Conservation (phyloP, 2,888 invertebrate species). For the Athalia rosae region DNA sequence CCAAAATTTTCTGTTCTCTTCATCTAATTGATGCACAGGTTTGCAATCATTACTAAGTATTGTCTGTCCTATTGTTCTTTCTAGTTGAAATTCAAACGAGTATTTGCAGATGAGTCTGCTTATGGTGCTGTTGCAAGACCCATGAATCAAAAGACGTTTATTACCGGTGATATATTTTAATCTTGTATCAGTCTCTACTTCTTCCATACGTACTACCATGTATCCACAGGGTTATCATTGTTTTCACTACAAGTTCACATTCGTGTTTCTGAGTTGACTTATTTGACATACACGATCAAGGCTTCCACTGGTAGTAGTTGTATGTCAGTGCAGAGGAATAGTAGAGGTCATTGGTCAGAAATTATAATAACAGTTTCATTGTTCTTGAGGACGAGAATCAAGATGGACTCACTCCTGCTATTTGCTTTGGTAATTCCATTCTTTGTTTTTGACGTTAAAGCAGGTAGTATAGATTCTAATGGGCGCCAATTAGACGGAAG, state of each 20-base stretch:
- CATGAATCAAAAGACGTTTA: not conserved
- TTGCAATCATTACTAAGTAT: not conserved
- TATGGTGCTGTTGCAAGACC: not conserved
- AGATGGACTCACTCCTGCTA: slow-evolving; percentile 10
- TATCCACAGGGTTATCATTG: too few relatives aligned
- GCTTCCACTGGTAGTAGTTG: not conserved
- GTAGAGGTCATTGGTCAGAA: slow-evolving; percentile 14
- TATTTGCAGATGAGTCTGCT: not conserved
- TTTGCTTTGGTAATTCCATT: slow-evolving; percentile 1
- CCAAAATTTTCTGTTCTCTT: not conserved
- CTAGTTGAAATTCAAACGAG: not conserved
- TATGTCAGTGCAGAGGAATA: not conserved
- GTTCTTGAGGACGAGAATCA: not conserved
- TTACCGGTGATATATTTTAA: too few relatives aligned
- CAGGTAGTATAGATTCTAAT: not conserved
- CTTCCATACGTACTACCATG: too few relatives aligned
- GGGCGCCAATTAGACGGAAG: not conserved
- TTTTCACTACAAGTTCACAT: too few relatives aligned
- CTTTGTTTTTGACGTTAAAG: slow-evolving; percentile 1
- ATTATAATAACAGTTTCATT: not conserved
- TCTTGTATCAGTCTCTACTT: too few relatives aligned
- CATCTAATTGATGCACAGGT: not conserved
- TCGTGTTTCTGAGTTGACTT: not conserved
- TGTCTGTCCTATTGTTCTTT: not conserved
- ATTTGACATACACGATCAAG: not conserved